A percentile compares a stretch with the other conserved stretches of the same genome.
phyloP scores from a whole-genome alignment of 2,888 invertebrate genomes.

The Troglohyphantes excavatus region DNA sequence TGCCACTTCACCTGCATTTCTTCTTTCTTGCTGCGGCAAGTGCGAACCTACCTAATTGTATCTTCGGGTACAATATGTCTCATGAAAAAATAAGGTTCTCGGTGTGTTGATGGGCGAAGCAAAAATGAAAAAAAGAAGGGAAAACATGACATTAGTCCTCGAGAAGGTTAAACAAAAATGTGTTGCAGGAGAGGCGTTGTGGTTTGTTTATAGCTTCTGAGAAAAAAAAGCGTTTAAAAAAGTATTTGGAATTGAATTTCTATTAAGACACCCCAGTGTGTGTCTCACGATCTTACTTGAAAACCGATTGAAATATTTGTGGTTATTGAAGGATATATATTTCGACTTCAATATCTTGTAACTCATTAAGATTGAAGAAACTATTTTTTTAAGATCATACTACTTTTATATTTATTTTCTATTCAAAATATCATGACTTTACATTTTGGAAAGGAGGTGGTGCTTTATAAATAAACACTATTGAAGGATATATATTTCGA shows the following conservation, averaged over 20 bases:
- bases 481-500: too few relatives aligned
- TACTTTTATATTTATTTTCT: too few relatives aligned
- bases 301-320: too few relatives aligned
- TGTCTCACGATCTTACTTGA: neutral
- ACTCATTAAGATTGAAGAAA: too few relatives aligned
- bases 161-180: conserved; percentile 26
- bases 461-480: too few relatives aligned
- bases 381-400: too few relatives aligned
- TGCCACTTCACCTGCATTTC: neutral
- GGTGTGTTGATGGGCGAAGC: conserved; percentile 29
- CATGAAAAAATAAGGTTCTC: neutral
- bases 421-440: too few relatives aligned
- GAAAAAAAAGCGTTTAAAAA: conserved; percentile 61
- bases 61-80: conserved; percentile 38
- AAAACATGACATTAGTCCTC: conserved; percentile 27
- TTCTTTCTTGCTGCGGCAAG: conserved; percentile 18
- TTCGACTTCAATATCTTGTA: too few relatives aligned
- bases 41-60: conserved; percentile 55
- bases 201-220: conserved; percentile 46
- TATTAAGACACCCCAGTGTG: neutral
- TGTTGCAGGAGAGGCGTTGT: neutral
- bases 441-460: too few relatives aligned
- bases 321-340: too few relatives aligned
- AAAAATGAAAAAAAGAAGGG: conserved; percentile 24
- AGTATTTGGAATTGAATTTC: conserved; percentile 36